Conservation (phyloP, 1,140 invertebrate genomes). For the Onthophagus taurus region DNA sequence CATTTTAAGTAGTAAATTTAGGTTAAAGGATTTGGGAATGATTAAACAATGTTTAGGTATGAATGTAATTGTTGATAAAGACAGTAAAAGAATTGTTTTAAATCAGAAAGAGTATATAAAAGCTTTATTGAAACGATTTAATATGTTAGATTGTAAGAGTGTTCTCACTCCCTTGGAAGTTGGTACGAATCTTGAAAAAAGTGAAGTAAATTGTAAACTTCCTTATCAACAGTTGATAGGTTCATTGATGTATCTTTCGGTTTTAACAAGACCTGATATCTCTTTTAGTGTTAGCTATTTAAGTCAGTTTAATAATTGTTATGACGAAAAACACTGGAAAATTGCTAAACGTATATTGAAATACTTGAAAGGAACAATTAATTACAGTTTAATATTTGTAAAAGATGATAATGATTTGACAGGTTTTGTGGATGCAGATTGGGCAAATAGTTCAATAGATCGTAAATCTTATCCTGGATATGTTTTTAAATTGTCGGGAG, state of each 20-base stretch:
- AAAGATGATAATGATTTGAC: not conserved
- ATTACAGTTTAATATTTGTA: conserved; percentile 7
- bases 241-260: conserved; percentile 37
- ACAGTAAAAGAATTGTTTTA: conserved; percentile 22
- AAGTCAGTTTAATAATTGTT: conserved; percentile 12
- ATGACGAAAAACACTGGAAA: conserved; percentile 10
- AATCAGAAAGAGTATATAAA: conserved; percentile 33
- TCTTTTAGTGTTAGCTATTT: conserved; percentile 6
- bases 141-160: conserved; percentile 33
- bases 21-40: conserved; percentile 29
- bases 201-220: conserved; percentile 2
- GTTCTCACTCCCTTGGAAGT: conserved; percentile 30
- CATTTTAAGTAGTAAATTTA: conserved; percentile 21
- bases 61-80: conserved; percentile 26
- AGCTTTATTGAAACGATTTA: conserved; percentile 30
- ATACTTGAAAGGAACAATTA: conserved; percentile 25
- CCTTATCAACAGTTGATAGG: conserved; percentile 31
- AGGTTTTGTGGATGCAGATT: conserved; percentile 28
- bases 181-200: conserved; percentile 21
- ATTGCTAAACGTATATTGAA: conserved; percentile 35
- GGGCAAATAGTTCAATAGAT: conserved; percentile 28
- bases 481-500: conserved; percentile 24
- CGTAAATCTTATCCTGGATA: conserved; percentile 32
- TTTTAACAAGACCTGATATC: conserved; percentile 33
- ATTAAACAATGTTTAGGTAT: conserved; percentile 30